Base-by-base conservation (phyloP, 1,140 invertebrate genomes). In the Drosophila lini region DNA sequence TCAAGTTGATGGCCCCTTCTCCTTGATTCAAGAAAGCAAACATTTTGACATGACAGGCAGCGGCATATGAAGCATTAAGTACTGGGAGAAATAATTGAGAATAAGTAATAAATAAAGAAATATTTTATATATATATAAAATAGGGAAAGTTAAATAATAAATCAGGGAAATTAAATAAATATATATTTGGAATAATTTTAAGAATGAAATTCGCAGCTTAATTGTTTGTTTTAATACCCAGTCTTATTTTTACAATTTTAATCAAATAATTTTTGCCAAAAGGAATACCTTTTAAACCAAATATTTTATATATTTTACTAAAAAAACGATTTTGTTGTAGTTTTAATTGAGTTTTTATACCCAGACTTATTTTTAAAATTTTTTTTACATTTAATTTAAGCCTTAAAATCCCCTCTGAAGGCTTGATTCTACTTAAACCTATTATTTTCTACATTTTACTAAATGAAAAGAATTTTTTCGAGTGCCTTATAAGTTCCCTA, bases 21-120 rank as follows among this genome's bases (percentile, higher is more conserved):
- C 16, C 40, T 28, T 28, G 25, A 28, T 28, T 28, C 25, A 28
- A 28, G 41, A 62, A 78, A 76, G 65, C 57, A 78, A 78, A 78
- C 75, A 78, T 78, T 78, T 78, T 78, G 75, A 71, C 75, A 78
- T 71, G 74, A 78, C 65, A 71, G 65, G 36, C 65, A 58, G 53
- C 57, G 56, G 52, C 69, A 71, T 50, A 59, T 59, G 5, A 71
- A 38, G 36, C 4, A 31, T 1, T 3, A 15, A 38, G 10, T 19
- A 62, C 59, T 55, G 0, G n/a, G 28, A 42, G 40, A 48, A 62
- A 48, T 38, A 38, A 38, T 1, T 0, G 3, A 1, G 13, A 9
- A 56, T n/a, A 9, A 13, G 1, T n/a, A 3, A 28, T 19, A 32
- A 13, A 8, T 53, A 1, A 1, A 15, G 13, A 34, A 11, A 38